Conservation (phyloP, 2,113 vertebrate species). For the Esox niger region DNA sequence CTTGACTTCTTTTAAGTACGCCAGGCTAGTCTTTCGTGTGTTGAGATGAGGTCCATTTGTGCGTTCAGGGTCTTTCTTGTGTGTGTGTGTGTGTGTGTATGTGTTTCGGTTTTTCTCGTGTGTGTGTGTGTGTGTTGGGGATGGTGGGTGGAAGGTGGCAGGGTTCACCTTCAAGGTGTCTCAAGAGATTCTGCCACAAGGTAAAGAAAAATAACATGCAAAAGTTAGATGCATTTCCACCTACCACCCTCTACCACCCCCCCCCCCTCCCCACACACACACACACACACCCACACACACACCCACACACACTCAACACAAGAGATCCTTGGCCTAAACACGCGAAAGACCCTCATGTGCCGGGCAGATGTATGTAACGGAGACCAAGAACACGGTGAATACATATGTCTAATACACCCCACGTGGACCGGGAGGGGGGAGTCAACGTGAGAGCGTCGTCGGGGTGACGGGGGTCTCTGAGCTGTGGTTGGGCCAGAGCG, state of each 20-base stretch:
- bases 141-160: too few species aligned
- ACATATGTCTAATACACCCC: conserved; percentile 38
- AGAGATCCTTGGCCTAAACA: conserved; percentile 1
- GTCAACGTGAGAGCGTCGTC: neutral
- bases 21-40: too few species aligned
- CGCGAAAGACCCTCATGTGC: conserved; percentile 37
- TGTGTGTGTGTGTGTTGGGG: too few species aligned
- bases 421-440: conserved; percentile 13
- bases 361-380: conserved; percentile 42
- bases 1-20: neutral
- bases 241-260: neutral
- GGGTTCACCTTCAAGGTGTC: too few species aligned
- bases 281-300: too few species aligned
- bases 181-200: neutral
- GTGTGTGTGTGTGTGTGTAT: too few species aligned
- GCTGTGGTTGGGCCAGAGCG: too few species aligned
- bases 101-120: too few species aligned
- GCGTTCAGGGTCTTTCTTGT: too few species aligned
- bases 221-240: too few species aligned
- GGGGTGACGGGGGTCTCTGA: neutral
- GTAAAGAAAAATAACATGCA: neutral
- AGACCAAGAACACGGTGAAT: conserved; percentile 12
- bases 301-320: too few species aligned
- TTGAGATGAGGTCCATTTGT: too few species aligned
- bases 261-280: neutral